Evolutionary conservation across 2,888 invertebrate species (phyloP), one percentile per base, ranked within the genome.

Genomic region (Helicoverpa assulta): DNA sequence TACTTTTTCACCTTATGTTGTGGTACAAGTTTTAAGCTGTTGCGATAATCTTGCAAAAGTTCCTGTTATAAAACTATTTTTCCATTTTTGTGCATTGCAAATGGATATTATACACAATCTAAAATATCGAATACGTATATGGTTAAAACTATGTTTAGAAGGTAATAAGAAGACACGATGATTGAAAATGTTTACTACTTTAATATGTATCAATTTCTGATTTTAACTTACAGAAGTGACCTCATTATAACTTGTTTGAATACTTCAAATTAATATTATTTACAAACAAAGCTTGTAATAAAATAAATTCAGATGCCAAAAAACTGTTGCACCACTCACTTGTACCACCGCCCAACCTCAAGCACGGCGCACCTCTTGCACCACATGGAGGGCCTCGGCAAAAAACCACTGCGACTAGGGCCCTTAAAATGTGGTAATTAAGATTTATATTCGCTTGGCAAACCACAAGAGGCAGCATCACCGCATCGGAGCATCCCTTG

Each of bases 361-460:
- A 94, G 93, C 83, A 89, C 87, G 86, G 85, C 83, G 88, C 89
- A 86, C 91, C 92, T 84, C 86, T 85, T 80, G 85, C 80, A 83
- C 80, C 85, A 85, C 81, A 87, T 88, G 83, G 84, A 91, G 89
- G 81, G 87, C 71, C 83, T 81, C 76, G 70, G 86, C 85, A 88
- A 90, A 90, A 91, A 92, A 88, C 88, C 84, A 85, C 85, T 76
- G 84, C 90, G 82, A 91, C 91, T 91, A 94, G 94, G 81, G 90
- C 93, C 88, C 93, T 95, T 93, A 94, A 89, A 86, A 78, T 84
- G 83, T 89, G 91, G 90, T 90, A 93, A 93, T 94, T 94, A 94
- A 92, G 93, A 90, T 89, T 90, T 89, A 91, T 88, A 91, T 94
- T 94, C 92, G 93, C 92, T 88, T 91, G 93, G 92, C 93, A 88